Conservation (phyloP, 2,797 vertebrate species). For the Ispidina picta region DNA sequence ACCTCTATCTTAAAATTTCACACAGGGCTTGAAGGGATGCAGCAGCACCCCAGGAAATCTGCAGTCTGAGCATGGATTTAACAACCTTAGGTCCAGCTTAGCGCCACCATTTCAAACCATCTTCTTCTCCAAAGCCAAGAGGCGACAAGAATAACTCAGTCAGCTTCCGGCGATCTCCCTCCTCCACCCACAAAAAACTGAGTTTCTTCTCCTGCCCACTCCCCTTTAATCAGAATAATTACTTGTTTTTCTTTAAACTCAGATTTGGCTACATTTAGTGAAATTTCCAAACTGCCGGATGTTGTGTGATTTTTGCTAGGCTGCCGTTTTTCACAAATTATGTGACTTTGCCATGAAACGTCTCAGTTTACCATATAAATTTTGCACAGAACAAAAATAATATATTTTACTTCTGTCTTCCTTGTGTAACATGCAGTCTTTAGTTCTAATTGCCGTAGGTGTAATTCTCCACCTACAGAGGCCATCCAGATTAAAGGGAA, state of each 20-base stretch:
- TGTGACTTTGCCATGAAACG: constrained; percentile 63
- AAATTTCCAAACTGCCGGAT: constrained; percentile 69
- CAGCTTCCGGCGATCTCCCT: constrained; percentile 19
- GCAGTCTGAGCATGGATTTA: not conserved
- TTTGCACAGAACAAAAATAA: constrained; percentile 65
- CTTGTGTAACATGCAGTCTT: constrained; percentile 4
- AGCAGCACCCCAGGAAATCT: not conserved
- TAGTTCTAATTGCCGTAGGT: constrained; percentile 59
- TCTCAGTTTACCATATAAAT: constrained; percentile 74
- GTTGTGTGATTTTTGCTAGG: constrained; percentile 68
- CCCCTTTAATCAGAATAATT: constrained; percentile 68
- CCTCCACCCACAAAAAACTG: constrained; percentile 46
- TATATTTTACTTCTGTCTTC: constrained; percentile 55
- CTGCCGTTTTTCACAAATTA: constrained; percentile 65
- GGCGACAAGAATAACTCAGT: constrained; percentile 37
- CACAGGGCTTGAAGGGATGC: rapidly evolving
- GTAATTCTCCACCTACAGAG: constrained; percentile 21
- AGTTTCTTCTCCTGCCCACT: constrained; percentile 61
- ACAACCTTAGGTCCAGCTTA: not conserved
- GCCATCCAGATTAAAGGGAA: constrained; percentile 50
- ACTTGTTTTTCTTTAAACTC: constrained; percentile 72
- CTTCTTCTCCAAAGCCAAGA: constrained; percentile 24
- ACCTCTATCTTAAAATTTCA: not conserved
- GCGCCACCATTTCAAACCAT: not conserved
- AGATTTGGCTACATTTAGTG: constrained; percentile 69